These are phyloP conservation scores for Torymus auratus DNA, from an alignment of 2,888 invertebrate genomes.

Conservation along the genomic window DNA sequence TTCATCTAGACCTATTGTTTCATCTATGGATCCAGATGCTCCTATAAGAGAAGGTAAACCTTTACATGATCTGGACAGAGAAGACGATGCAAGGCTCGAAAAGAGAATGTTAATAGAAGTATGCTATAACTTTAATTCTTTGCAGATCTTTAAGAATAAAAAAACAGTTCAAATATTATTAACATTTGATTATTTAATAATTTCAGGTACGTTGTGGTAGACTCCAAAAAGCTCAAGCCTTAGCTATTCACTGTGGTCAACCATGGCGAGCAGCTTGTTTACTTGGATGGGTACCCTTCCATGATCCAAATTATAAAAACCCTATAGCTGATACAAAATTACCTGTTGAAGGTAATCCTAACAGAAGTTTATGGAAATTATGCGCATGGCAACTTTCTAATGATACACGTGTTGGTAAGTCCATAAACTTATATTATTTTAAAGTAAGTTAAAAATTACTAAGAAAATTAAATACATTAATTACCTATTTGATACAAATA, in stretches of 20 bases:
- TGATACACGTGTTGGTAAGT: conserved; percentile 71
- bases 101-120: conserved; percentile 75
- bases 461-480: conserved; percentile 8
- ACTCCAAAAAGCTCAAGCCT: conserved; percentile 88
- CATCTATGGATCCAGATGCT: conserved; percentile 93
- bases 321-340: conserved; percentile 72
- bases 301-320: conserved; percentile 86
- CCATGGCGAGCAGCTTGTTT: conserved; percentile 93
- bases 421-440: too few species aligned
- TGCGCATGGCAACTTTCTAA: conserved; percentile 81
- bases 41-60: conserved; percentile 86
- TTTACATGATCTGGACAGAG: conserved; percentile 91
- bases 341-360: conserved; percentile 89
- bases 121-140: not conserved
- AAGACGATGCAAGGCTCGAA: conserved; percentile 82
- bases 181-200: not conserved
- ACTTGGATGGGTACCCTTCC: conserved; percentile 92
- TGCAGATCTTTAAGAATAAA: too few species aligned
- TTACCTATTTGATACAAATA: conserved; percentile 51
- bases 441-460: not conserved
- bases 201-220: conserved; percentile 88
- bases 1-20: conserved; percentile 80
- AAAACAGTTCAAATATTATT: too few species aligned
- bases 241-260: conserved; percentile 92
- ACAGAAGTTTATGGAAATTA: conserved; percentile 88